A percentile compares a stretch with the other conserved stretches of the same genome.
Conservation (phyloP, 2,797 vertebrate genomes). For the Tenualosa thibaudeaui region DNA sequence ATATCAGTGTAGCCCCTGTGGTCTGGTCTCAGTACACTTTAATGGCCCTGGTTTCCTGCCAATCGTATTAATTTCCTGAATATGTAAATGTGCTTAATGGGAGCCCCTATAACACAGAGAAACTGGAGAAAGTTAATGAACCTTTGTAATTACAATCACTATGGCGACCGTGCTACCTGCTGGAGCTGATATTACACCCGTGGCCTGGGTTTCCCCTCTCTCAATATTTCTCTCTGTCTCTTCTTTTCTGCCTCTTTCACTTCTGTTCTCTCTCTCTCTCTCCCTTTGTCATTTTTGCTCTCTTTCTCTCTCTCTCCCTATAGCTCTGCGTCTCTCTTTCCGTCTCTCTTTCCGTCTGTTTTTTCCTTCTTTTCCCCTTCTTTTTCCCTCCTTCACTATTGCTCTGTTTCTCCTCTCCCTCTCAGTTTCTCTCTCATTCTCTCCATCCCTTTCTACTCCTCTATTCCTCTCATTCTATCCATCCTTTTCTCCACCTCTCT, state of each 20-base stretch:
- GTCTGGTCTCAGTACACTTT: conserved; percentile 75
- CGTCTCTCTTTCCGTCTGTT: conserved; percentile 49
- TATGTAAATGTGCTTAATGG: conserved; percentile 89
- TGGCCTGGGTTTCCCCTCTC: conserved; percentile 63
- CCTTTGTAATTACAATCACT: conserved; percentile 89
- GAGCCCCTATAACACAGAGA: conserved; percentile 80
- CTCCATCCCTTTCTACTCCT: background rate
- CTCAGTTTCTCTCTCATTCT: background rate
- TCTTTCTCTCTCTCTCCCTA: conserved; percentile 39
- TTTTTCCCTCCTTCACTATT: background rate
- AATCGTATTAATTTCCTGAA: conserved; percentile 84
- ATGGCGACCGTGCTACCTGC: conserved; percentile 81
- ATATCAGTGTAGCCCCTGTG: conserved; percentile 56
- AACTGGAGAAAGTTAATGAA: conserved; percentile 89
- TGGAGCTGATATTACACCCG: conserved; percentile 79
- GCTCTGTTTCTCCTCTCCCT: background rate
- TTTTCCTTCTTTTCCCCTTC: background rate
- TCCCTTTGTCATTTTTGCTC: background rate
- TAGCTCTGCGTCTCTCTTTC: background rate
- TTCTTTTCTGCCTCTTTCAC: background rate
- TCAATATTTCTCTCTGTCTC: background rate
- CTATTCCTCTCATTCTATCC: background rate
- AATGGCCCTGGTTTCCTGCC: conserved; percentile 80
- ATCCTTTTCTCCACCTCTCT: background rate
- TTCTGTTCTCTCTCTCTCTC: background rate